Percentiles rank a stretch among this genome's conserved stretches.
These are phyloP conservation scores for Bombus huntii DNA, from an alignment of 1,140 invertebrate genomes.

Conservation along the genomic window DNA sequence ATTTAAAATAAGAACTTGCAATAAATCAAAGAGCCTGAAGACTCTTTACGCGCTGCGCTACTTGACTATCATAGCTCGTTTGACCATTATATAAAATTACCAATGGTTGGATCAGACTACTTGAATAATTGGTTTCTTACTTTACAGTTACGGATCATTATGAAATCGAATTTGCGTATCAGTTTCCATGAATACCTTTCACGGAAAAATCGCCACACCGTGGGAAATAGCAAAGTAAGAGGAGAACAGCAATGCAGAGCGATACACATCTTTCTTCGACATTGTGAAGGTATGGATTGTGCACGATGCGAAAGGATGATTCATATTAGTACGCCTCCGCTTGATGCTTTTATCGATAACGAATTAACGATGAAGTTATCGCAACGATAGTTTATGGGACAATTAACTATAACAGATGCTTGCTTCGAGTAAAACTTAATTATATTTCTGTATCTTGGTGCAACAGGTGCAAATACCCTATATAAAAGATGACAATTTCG, in stretches of 20 bases:
- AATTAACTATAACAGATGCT: not conserved
- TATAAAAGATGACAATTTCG: no score
- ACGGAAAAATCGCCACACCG: not conserved
- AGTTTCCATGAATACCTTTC: slow-evolving; percentile 7
- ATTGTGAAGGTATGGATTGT: no score
- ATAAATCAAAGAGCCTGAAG: not conserved
- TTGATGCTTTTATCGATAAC: not conserved
- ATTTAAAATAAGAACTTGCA: not conserved
- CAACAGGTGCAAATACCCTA: no score
- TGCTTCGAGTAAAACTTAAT: not conserved
- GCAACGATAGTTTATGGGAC: not conserved
- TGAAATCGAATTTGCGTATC: slow-evolving; percentile 80
- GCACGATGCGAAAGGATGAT: not conserved
- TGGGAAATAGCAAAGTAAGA: slow-evolving; percentile 7
- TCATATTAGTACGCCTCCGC: not conserved
- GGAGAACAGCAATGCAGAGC: not conserved
- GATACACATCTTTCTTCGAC: not conserved
- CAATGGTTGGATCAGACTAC: slow-evolving; percentile 83
- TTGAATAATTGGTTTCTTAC: slow-evolving; percentile 25
- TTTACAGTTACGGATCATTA: slow-evolving; percentile 68
- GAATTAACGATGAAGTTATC: not conserved
- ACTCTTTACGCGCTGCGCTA: not conserved
- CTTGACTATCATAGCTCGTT: not conserved
- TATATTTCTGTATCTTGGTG: not conserved
- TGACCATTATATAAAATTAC: slow-evolving; percentile 19